phyloP scores from a whole-genome alignment of 2,113 vertebrate genomes.

The Terrapene triunguis region DNA sequence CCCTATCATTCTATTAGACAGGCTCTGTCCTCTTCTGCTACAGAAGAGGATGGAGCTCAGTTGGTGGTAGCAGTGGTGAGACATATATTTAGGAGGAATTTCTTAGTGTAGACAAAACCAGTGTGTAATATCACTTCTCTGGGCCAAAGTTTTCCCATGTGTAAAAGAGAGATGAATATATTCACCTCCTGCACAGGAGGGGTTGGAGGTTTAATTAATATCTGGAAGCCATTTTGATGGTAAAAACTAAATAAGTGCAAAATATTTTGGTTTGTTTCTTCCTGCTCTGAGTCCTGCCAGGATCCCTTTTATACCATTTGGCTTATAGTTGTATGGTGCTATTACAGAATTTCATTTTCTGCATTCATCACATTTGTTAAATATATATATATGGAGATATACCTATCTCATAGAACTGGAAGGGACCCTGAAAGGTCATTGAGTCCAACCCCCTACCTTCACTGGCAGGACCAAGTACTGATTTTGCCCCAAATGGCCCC shows the following conservation, averaged over 20 bases:
- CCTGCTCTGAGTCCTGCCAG: conserved; percentile 46
- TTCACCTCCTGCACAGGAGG: conserved; percentile 34
- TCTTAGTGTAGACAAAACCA: not conserved
- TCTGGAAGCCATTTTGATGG: conserved; percentile 14
- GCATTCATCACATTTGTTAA: not conserved
- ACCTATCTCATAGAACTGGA: too few species aligned
- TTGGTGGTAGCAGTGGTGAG: not conserved
- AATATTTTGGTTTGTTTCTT: conserved; percentile 35
- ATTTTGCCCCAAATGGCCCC: too few species aligned
- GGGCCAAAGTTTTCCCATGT: not conserved
- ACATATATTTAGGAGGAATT: not conserved
- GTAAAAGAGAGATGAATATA: not conserved
- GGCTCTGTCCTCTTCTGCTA: not conserved
- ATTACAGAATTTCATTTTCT: conserved; percentile 58
- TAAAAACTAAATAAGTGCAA: not conserved
- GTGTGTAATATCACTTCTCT: not conserved
- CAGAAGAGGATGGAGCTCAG: not conserved
- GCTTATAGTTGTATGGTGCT: conserved; percentile 51
- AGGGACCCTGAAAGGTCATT: too few species aligned
- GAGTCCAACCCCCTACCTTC: too few species aligned
- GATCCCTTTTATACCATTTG: conserved; percentile 51
- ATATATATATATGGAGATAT: too few species aligned
- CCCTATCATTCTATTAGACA: not conserved
- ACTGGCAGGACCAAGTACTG: too few species aligned
- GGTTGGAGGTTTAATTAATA: not conserved